Evolutionary conservation across 1,140 invertebrate genomes (phyloP), one percentile per base, ranked within the genome.

Genomic region (Heliconius himera): DNA sequence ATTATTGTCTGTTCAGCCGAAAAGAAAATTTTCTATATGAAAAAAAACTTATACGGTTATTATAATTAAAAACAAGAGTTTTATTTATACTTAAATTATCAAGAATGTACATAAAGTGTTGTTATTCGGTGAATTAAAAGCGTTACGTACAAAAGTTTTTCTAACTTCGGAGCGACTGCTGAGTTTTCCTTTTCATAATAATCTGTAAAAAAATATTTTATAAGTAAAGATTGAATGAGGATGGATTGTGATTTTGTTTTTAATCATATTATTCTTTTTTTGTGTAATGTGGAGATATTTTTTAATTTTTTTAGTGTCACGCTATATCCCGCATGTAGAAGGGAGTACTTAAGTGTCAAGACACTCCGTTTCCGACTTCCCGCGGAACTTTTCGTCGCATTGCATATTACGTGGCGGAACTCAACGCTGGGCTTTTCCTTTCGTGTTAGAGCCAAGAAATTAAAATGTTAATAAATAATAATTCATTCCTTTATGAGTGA

Each of bases 1-100:
- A 77, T 90, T 90, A 91, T 90, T 92, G 89, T 92, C 90, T 86
- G 84, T 83, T 85, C 87, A 90, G 86, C 85, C 81, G 73, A 81
- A 87, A 81, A 81, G 46, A 76, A 86, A 83, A 75, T 81, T 70
- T 78, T 83, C 77, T 78, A 81, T 74, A 75, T 80, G 76, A 84
- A 79, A 74, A 85, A 82, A 76, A 85, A 85, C 78, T 73, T 72
- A 76, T 79, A 79, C 72, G 73, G 4, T 74, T 70, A 9, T 74
- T 60, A 26, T 20, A 76, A 46, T 76, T 75, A 76, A 77, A 73
- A 46, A 73, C 36, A 26, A 29, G 22, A 29, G 54, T 73, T 70
- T 73, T 60, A 76, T 73, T 75, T 80, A 83, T 74, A 80, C 56
- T 74, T 76, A 51, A 66, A 66, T 83, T 81, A 91, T 90, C 87